A percentile compares a stretch with the other conserved stretches of the same genome.
Evolutionary conservation across 1,140 invertebrate species (phyloP).

Genomic region (Drosophila littoralis): DNA sequence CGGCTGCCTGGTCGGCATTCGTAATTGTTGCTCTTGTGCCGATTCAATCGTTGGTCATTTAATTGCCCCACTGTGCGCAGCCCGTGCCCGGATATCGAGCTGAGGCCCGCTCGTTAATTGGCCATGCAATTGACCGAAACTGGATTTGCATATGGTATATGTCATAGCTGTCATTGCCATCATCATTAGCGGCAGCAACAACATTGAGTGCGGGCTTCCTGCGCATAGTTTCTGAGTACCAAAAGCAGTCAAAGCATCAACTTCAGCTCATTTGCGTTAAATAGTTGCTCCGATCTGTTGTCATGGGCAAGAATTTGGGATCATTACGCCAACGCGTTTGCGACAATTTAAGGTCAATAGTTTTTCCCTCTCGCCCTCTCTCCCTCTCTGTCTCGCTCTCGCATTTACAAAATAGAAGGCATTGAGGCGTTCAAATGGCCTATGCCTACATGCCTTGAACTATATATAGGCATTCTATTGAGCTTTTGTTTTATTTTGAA

Average conservation of each 20-base stretch:
- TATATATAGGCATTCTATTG: constrained; percentile 43
- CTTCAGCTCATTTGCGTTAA: constrained; percentile 42
- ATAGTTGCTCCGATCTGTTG: constrained; percentile 10
- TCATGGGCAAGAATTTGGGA: constrained; percentile 43
- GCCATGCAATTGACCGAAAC: constrained; percentile 51
- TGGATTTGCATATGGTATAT: constrained; percentile 39
- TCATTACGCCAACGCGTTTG: constrained; percentile 52
- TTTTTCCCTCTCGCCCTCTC: constrained; percentile 1
- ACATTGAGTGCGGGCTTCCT: constrained; percentile 32
- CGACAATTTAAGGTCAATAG: constrained; percentile 57
- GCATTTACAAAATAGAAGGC: constrained; percentile 9
- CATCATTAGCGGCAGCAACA: constrained; percentile 33
- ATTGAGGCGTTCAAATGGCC: constrained; percentile 42
- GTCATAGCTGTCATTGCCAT: constrained; percentile 48
- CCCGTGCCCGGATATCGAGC: constrained; percentile 46
- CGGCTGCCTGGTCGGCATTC: constrained; percentile 52
- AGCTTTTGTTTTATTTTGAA: background rate
- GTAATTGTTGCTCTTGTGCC: constrained; percentile 53
- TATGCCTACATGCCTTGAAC: constrained; percentile 35
- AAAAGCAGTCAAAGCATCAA: constrained; percentile 44
- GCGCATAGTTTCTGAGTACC: constrained; percentile 16
- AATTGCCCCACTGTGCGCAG: constrained; percentile 35
- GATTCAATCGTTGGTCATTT: constrained; percentile 51
- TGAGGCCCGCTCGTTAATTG: constrained; percentile 36
- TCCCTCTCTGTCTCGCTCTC: background rate